Evolutionary conservation across 1,140 invertebrate genomes (phyloP), one percentile per base, ranked within the genome.

Genomic region (Aphelinus atriplicis): DNA sequence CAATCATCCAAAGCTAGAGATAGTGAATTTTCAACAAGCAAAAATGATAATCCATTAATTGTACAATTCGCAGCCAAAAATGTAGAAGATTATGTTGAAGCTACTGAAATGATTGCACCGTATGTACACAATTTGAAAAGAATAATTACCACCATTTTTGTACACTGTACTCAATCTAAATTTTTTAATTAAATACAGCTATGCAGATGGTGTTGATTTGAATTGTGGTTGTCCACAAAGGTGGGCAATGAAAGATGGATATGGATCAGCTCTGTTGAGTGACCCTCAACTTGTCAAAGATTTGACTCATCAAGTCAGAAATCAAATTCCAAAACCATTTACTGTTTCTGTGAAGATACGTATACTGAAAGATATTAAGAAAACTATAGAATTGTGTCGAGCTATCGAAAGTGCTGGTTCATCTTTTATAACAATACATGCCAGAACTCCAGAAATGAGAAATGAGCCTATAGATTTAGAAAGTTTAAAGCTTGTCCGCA

Each of bases 201-300:
- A 94, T 89, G 92, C 92, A 64, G 93, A 96, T 90, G 97, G 97
- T 45, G 93, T 97, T 2, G 97, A 99, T 89, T 88, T 99, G 51
- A 99, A 99, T 84, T 98, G 97, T 90, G 97, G 98, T 6, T 99
- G 98, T 82, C 97, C 98, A 7, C 97, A 99, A 87, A 90, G 92
- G 75, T 99, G 97, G 97, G 97, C 97, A 1, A 94, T 96, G 84
- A 91, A 94, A 81, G 94, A 97, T 84, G 96, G 96, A 26, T 95
- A 96, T 85, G 97, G 97, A 7, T 94, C 94, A 80, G 92, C 93
- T 78, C 85, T 99, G 74, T 88, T 98, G 6, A 91, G 90, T 3
- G 92, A 95, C 81, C 97, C 97, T 46, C 92, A 98, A 80, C 74
- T 94, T 6, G 92, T 99, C 7, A 91, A 90, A 81, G 94, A 97